These are phyloP conservation scores for Lamellibrachia satsuma DNA, from an alignment of 2,888 invertebrate species.

Conservation along the genomic window DNA sequence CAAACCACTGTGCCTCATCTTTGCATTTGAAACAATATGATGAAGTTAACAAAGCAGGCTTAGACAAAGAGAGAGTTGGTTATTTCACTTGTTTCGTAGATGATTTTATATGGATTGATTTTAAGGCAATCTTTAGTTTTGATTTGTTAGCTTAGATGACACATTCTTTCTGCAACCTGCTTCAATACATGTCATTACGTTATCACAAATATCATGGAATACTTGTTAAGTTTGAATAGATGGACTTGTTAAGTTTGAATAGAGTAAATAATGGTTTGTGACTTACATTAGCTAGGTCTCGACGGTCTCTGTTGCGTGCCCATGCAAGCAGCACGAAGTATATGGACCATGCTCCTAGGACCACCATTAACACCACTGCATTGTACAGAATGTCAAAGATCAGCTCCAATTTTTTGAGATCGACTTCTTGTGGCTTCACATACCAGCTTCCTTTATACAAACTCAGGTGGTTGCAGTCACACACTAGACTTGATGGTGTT, in stretches of 20 bases:
- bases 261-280: not conserved
- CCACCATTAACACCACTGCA: constrained; percentile 49
- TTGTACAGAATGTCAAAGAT: constrained; percentile 46
- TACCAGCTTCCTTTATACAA: constrained; percentile 21
- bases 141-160: too few relatives aligned
- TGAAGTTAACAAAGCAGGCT: too few relatives aligned
- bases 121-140: too few relatives aligned
- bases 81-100: too few relatives aligned
- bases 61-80: too few relatives aligned
- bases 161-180: too few relatives aligned
- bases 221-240: too few relatives aligned
- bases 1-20: too few relatives aligned
- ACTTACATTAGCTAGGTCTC: constrained; percentile 44
- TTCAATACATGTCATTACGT: too few relatives aligned
- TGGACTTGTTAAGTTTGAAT: not conserved
- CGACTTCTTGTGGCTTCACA: constrained; percentile 20
- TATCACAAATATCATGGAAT: too few relatives aligned
- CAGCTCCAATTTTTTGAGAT: not conserved
- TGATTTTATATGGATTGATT: too few relatives aligned
- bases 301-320: constrained; percentile 46
- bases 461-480: constrained; percentile 21
- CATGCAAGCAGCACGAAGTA: constrained; percentile 49
- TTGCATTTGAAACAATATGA: too few relatives aligned
- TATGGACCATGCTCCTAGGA: constrained; percentile 47
- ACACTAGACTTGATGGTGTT: not conserved